These are phyloP conservation scores for Sakesphorus luctuosus DNA, from an alignment of 2,113 vertebrate species.

Conservation along the genomic window DNA sequence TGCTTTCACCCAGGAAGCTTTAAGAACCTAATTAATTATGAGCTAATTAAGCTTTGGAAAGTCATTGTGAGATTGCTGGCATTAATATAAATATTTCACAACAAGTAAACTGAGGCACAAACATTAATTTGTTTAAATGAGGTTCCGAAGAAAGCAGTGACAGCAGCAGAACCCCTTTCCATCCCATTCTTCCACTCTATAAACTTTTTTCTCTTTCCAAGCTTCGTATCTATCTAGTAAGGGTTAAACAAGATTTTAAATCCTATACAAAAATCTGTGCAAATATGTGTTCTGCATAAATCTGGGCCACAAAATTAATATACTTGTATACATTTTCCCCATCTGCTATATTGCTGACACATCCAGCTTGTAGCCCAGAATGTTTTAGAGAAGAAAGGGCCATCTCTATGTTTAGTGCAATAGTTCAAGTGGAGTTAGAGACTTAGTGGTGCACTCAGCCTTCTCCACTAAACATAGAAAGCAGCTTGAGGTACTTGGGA, in stretches of 20 bases:
- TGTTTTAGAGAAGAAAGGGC: constrained; percentile 34
- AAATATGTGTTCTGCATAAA: constrained; percentile 59
- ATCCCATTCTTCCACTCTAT: background rate
- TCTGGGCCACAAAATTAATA: constrained; percentile 61
- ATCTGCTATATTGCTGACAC: constrained; percentile 38
- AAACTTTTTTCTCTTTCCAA: background rate
- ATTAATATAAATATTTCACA: background rate
- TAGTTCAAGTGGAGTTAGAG: constrained; percentile 29
- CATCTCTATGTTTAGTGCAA: constrained; percentile 41
- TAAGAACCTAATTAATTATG: constrained; percentile 7
- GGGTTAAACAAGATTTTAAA: constrained; percentile 36
- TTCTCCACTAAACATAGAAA: constrained; percentile 15
- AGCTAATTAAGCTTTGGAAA: constrained; percentile 20
- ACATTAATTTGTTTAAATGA: background rate
- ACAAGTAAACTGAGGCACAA: background rate
- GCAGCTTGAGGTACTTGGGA: background rate
- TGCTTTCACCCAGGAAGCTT: background rate
- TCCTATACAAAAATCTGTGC: constrained; percentile 45
- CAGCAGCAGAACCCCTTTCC: background rate
- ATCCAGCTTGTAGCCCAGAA: constrained; percentile 32
- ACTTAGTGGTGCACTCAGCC: background rate
- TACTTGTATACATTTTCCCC: constrained; percentile 46
- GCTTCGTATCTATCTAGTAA: background rate
- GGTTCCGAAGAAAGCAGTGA: background rate
- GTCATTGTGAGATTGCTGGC: background rate